Percentiles rank a stretch among this genome's conserved stretches.
phyloP scores from a whole-genome alignment of 2,797 vertebrate genomes.

The Monodelphis domestica region DNA sequence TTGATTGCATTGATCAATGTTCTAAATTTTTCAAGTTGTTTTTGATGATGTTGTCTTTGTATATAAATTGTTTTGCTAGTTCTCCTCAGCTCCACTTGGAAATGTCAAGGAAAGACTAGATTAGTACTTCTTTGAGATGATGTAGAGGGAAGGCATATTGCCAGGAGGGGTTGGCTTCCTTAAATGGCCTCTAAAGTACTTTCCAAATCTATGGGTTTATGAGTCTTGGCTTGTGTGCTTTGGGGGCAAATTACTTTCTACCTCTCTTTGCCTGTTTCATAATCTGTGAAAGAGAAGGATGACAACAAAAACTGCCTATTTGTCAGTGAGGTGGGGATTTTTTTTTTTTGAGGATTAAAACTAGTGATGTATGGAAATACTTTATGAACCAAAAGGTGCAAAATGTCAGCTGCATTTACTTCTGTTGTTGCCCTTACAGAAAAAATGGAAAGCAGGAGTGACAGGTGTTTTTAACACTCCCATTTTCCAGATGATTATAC shows the following conservation, averaged over 20 bases:
- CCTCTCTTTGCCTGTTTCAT: background rate
- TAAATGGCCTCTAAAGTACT: background rate
- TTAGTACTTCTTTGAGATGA: background rate
- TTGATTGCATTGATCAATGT: background rate
- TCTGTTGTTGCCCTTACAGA: background rate
- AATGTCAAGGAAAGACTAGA: background rate
- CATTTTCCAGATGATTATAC: background rate
- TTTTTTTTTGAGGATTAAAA: background rate
- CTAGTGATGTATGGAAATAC: background rate
- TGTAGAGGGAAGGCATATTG: background rate
- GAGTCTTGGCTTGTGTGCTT: background rate
- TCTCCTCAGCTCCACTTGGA: background rate
- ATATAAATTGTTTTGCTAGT: background rate
- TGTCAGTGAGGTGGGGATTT: background rate
- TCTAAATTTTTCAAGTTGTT: background rate
- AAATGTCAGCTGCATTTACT: background rate
- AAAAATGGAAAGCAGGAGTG: background rate
- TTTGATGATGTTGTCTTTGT: background rate
- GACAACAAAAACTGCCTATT: background rate
- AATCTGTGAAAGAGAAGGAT: background rate
- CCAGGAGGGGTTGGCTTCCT: too few species aligned
- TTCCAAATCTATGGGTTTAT: background rate
- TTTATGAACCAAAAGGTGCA: background rate
- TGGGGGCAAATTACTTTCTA: background rate
- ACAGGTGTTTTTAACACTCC: background rate